Percentiles rank a stretch among this genome's conserved stretches.
phyloP scores from a whole-genome alignment of 2,797 vertebrate species.

The Eupleurogrammus muticus region DNA sequence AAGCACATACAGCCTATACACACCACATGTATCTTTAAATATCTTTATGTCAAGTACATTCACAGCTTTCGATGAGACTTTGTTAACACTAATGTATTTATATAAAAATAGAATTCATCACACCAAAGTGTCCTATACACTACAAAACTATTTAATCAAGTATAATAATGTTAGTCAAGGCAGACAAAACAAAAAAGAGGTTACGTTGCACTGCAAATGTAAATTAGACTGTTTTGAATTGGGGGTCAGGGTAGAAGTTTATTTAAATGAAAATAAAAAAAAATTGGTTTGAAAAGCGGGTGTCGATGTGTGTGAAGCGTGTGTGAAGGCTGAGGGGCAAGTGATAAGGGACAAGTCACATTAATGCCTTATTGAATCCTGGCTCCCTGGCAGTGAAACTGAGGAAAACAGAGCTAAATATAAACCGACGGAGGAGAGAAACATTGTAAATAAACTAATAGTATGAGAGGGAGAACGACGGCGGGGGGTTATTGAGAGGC shows the following conservation, averaged over 20 bases:
- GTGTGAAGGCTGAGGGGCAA: slow-evolving; percentile 9
- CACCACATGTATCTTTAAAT: too few species aligned
- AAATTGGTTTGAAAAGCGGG: slow-evolving; percentile 21
- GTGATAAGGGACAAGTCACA: slow-evolving; percentile 36
- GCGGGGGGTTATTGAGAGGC: background rate
- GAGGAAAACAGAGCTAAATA: slow-evolving; percentile 23
- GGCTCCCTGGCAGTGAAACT: slow-evolving; percentile 4
- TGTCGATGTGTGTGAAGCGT: slow-evolving; percentile 22
- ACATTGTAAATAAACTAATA: slow-evolving; percentile 32
- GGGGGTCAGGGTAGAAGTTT: background rate
- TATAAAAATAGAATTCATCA: too few species aligned
- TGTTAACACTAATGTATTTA: too few species aligned
- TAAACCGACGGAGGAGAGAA: slow-evolving; percentile 7
- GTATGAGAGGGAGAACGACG: slow-evolving; percentile 4
- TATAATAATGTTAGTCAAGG: too few species aligned
- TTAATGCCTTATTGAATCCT: slow-evolving; percentile 41
- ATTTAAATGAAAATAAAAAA: slow-evolving; percentile 17
- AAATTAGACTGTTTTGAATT: too few species aligned
- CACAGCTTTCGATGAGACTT: too few species aligned
- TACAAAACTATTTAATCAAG: too few species aligned
- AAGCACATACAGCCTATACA: too few species aligned
- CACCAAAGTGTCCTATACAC: too few species aligned
- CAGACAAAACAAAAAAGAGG: too few species aligned
- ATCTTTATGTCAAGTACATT: too few species aligned
- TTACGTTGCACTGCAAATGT: too few species aligned